These are phyloP conservation scores for Sylvilagus bachmani DNA, from an alignment of 2,113 vertebrate genomes.

Conservation along the genomic window DNA sequence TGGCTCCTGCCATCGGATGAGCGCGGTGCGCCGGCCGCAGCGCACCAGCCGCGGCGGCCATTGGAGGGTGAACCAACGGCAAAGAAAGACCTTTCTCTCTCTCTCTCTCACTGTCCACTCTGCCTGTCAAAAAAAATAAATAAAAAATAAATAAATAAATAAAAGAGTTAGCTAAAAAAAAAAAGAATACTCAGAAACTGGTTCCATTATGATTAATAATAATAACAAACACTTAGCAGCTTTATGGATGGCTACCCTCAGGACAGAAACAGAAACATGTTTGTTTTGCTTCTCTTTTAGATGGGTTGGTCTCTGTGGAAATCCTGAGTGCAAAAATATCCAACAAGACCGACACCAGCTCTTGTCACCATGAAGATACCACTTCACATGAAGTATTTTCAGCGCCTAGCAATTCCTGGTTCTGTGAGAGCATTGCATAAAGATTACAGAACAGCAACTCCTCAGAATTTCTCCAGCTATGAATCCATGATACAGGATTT, in stretches of 20 bases:
- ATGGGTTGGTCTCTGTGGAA: not conserved
- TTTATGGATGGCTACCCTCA: not conserved
- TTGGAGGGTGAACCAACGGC: no score
- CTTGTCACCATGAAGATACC: constrained; percentile 61
- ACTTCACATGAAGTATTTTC: constrained; percentile 31
- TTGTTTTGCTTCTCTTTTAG: constrained; percentile 73
- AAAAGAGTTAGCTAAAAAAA: no score
- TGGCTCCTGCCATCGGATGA: no score
- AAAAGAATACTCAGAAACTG: constrained; percentile 36
- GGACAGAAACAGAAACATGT: not conserved
- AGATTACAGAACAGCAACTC: not conserved
- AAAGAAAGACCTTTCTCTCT: no score
- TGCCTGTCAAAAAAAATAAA: no score
- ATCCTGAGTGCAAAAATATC: constrained; percentile 7
- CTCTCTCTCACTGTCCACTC: no score
- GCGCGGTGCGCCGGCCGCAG: no score
- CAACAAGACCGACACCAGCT: constrained; percentile 27
- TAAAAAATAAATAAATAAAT: no score
- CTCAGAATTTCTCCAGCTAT: constrained; percentile 89
- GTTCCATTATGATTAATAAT: not conserved
- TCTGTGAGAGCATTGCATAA: constrained; percentile 70
- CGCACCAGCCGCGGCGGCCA: no score
- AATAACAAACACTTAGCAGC: not conserved
- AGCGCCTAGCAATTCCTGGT: not conserved
- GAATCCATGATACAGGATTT: constrained; percentile 86